Conservation (phyloP, 2,797 vertebrate genomes). For the Myripristis jacobus region DNA sequence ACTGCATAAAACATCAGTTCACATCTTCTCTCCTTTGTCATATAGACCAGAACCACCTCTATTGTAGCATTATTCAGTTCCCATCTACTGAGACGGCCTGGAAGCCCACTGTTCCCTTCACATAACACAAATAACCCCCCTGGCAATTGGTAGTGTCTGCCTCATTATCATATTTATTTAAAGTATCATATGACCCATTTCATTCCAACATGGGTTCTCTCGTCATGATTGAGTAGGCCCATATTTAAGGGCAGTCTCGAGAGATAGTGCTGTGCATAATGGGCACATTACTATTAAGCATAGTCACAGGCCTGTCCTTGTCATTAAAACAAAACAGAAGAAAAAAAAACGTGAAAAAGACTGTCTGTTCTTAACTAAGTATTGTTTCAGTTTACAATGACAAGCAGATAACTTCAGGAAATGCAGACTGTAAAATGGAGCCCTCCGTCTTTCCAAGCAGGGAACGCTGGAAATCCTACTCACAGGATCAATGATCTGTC, state of each 20-base stretch:
- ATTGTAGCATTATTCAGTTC: conserved; percentile 50
- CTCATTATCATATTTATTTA: conserved; percentile 89
- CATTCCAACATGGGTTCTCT: conserved; percentile 74
- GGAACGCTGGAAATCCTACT: conserved; percentile 61
- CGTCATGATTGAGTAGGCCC: conserved; percentile 81
- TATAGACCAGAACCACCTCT: neutral
- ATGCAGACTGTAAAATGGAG: conserved; percentile 35
- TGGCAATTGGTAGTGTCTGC: conserved; percentile 71
- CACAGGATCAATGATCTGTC: conserved; percentile 72
- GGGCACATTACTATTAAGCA: conserved; percentile 75
- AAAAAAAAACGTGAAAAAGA: conserved; percentile 33
- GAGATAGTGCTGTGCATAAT: conserved; percentile 75
- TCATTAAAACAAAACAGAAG: conserved; percentile 47
- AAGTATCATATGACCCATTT: conserved; percentile 85
- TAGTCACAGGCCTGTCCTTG: conserved; percentile 71
- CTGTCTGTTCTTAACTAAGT: conserved; percentile 52
- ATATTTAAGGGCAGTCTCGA: conserved; percentile 77
- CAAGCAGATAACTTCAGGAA: conserved; percentile 29
- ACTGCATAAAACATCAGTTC: conserved; percentile 9
- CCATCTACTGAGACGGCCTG: conserved; percentile 40
- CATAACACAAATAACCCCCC: conserved; percentile 77
- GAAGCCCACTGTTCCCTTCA: conserved; percentile 55
- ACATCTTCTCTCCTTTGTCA: neutral
- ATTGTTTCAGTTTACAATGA: conserved; percentile 64
- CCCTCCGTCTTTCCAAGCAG: conserved; percentile 30